A percentile compares a stretch with the other conserved stretches of the same genome.
Conservation (phyloP, 64 coral and sea anemone genomes). For the Stichodactyla mertensii region DNA sequence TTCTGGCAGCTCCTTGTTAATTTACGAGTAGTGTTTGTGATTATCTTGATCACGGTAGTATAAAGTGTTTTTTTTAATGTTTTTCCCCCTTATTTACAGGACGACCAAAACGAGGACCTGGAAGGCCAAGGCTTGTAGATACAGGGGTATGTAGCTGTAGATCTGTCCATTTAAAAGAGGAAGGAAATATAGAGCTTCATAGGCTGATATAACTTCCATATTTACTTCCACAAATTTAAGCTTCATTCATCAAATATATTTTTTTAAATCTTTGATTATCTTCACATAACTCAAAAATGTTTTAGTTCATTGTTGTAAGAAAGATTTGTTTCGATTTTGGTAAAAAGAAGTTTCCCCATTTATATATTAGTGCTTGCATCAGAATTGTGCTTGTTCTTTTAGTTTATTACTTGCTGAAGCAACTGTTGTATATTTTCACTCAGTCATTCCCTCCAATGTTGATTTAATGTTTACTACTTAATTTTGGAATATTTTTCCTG, state of each 20-base stretch:
- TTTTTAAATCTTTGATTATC: background rate
- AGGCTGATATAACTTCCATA: background rate
- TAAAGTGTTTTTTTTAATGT: background rate
- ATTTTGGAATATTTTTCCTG: background rate
- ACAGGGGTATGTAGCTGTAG: conserved; percentile 32
- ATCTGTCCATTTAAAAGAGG: background rate
- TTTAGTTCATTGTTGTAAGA: no score
- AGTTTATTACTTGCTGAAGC: background rate
- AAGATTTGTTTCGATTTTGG: no score
- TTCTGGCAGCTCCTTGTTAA: background rate
- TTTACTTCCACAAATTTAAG: conserved; percentile 3
- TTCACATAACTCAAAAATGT: background rate
- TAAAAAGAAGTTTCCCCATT: no score
- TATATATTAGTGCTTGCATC: background rate
- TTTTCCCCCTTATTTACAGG: conserved; percentile 14
- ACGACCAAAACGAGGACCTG: conserved; percentile 58
- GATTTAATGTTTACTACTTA: background rate
- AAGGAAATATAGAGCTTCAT: conserved; percentile 4
- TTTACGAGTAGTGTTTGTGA: background rate
- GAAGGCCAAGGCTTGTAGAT: conserved; percentile 51
- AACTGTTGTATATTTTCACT: background rate
- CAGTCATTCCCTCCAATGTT: background rate
- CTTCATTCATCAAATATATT: background rate
- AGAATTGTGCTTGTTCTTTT: no score
- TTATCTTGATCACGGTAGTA: background rate